These are phyloP conservation scores for Seira musarum DNA, from an alignment of 2,888 invertebrate species.

Conservation along the genomic window DNA sequence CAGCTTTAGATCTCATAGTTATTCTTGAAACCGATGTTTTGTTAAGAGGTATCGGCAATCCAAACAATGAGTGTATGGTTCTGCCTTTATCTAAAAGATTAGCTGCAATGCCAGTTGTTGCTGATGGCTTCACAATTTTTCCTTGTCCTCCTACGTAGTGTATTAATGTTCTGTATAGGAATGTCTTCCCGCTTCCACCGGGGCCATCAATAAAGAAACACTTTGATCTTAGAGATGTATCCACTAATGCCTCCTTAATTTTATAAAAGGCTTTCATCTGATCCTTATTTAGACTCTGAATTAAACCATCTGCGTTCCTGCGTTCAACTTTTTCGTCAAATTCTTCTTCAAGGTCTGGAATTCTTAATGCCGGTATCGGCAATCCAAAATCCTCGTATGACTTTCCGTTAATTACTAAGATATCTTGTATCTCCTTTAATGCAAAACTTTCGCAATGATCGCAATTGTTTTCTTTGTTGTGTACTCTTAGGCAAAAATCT, in stretches of 20 bases:
- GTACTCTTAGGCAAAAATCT: constrained; percentile 29
- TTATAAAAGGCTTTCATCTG: constrained; percentile 32
- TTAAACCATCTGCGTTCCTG: neutral
- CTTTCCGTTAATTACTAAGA: constrained; percentile 19
- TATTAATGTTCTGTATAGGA: constrained; percentile 63
- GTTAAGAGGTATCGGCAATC: constrained; percentile 57
- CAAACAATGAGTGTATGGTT: constrained; percentile 70
- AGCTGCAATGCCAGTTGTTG: constrained; percentile 67
- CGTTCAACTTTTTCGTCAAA: too few species aligned
- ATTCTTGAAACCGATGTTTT: constrained; percentile 64
- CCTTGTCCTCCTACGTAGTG: constrained; percentile 19
- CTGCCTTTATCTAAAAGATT: constrained; percentile 66
- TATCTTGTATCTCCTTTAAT: constrained; percentile 32
- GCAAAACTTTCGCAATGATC: constrained; percentile 26
- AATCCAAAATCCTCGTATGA: constrained; percentile 6
- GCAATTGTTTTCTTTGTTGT: neutral
- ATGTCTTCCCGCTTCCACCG: constrained; percentile 72
- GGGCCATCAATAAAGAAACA: constrained; percentile 71
- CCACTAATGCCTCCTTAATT: constrained; percentile 10
- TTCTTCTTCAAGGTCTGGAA: neutral
- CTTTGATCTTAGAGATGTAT: neutral
- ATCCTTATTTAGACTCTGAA: constrained; percentile 7
- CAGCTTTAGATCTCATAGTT: constrained; percentile 21
- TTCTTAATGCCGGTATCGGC: constrained; percentile 19
- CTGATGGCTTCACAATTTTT: constrained; percentile 43